Base-by-base conservation (phyloP, 2,888 invertebrate species). In the Elysia crispata region DNA sequence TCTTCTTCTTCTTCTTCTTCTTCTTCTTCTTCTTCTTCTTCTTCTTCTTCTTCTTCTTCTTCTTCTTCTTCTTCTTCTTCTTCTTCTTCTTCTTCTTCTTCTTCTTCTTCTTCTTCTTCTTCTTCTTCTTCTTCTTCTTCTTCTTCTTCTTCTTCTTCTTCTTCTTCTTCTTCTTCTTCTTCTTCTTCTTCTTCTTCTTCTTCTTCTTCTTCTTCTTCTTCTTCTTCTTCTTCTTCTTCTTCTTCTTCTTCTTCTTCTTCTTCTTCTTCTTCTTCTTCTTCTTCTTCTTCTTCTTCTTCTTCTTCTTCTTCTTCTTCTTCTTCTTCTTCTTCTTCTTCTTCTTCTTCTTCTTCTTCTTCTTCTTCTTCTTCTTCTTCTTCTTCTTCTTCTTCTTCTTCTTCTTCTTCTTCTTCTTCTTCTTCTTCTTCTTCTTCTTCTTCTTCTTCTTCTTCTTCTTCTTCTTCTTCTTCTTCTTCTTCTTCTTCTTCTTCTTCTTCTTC, bases 331-430 rank as follows among this genome's bases (percentile, higher is more conserved):
- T 64, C n/a, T 30, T n/a, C 18, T 18, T 64, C n/a, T 25, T 18
- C n/a, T 25, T 69, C 69, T 25, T 69, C 69, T 25, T 69, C 69
- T 25, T 69, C 30, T 25, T 69, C 69, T 25, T 69, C 69, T 25
- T 69, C 69, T 25, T 69, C 69, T 25, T 28, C 69, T 25, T 69
- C 69, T 25, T 69, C 69, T 25, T 69, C 69, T 25, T 28, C 69
- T 25, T 69, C 69, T 30, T 70, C 33, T 30, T 70, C 33, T 30
- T 33, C 33, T 30, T 70, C 33, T 13, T 33, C 70, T 18, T 70
- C 33, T 30, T 11, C 70, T 30, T 70, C 70, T 30, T 33, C 70
- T 30, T 33, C 49, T 8, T 70, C n/a, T 18, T 66, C 25, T 18
- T 66, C 25, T 18, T 66, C 25, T 20, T 23, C 25, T 18, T 66